Conservation (phyloP, 2,888 invertebrate species). For the Nomada lathburiana region DNA sequence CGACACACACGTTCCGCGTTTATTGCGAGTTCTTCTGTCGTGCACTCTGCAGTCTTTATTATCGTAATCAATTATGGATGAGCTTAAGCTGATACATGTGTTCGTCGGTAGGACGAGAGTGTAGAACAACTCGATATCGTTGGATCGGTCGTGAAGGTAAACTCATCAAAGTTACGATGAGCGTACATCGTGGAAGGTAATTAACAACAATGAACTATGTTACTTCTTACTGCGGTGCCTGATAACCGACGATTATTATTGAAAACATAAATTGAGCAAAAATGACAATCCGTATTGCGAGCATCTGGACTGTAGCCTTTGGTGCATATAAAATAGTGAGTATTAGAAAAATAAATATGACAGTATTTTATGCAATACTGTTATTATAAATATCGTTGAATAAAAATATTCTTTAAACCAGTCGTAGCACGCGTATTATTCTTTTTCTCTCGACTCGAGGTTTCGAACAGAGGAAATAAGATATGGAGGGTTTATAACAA, state of each 20-base stretch:
- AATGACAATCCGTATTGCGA: background rate
- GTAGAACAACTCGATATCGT: conserved; percentile 14
- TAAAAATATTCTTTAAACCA: too few species aligned
- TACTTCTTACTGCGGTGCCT: background rate
- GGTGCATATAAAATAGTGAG: background rate
- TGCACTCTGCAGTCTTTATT: conserved; percentile 26
- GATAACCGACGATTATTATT: background rate
- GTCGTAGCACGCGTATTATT: too few species aligned
- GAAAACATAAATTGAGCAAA: background rate
- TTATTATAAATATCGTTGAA: too few species aligned
- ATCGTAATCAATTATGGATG: conserved; percentile 50
- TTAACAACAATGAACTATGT: conserved; percentile 19
- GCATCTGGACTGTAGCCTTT: background rate
- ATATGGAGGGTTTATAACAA: too few species aligned
- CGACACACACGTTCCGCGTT: conserved; percentile 33
- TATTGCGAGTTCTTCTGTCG: conserved; percentile 29
- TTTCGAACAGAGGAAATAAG: background rate
- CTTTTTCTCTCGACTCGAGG: too few species aligned
- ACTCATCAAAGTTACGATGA: conserved; percentile 5
- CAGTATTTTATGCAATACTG: too few species aligned
- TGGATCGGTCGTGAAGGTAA: conserved; percentile 4
- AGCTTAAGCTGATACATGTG: conserved; percentile 15
- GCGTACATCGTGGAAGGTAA: background rate
- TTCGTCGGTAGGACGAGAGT: conserved; percentile 15
- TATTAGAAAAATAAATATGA: too few species aligned